These are phyloP conservation scores for Tetanocera ferruginea DNA, from an alignment of 2,888 invertebrate species.

Conservation along the genomic window DNA sequence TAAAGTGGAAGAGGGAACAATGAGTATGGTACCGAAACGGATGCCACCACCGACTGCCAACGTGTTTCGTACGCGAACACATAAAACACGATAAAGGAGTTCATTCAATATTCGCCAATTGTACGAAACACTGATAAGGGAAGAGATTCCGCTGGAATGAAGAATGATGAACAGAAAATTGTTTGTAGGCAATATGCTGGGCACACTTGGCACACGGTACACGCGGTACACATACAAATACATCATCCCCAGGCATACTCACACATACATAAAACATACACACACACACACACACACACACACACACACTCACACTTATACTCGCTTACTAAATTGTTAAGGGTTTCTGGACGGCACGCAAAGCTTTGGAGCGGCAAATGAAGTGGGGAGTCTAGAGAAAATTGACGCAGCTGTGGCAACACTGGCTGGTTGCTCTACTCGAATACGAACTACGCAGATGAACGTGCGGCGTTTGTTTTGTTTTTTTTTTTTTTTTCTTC, in stretches of 20 bases:
- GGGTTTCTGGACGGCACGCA: not conserved
- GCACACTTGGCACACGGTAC: not conserved
- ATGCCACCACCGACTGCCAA: not conserved
- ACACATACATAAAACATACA: constrained; percentile 4
- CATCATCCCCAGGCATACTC: not conserved
- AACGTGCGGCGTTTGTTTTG: constrained; percentile 30
- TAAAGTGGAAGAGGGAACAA: not conserved
- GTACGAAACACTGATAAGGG: constrained; percentile 48
- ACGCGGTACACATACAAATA: not conserved
- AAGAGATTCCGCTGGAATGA: constrained; percentile 46
- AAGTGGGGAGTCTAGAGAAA: constrained; percentile 22
- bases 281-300: not conserved
- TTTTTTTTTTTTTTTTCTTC: not conserved
- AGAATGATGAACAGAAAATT: constrained; percentile 50
- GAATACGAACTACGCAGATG: constrained; percentile 26
- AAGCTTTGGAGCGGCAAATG: constrained; percentile 9
- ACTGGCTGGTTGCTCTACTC: constrained; percentile 13
- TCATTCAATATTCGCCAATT: constrained; percentile 52
- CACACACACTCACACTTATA: not conserved
- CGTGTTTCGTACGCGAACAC: not conserved
- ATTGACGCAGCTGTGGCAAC: constrained; percentile 48
- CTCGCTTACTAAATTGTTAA: not conserved
- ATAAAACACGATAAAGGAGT: constrained; percentile 45
- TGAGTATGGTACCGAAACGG: not conserved
- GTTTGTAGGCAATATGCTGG: constrained; percentile 48